Conservation (phyloP, 2,113 vertebrate species). For the Cyanoderma ruficeps region DNA sequence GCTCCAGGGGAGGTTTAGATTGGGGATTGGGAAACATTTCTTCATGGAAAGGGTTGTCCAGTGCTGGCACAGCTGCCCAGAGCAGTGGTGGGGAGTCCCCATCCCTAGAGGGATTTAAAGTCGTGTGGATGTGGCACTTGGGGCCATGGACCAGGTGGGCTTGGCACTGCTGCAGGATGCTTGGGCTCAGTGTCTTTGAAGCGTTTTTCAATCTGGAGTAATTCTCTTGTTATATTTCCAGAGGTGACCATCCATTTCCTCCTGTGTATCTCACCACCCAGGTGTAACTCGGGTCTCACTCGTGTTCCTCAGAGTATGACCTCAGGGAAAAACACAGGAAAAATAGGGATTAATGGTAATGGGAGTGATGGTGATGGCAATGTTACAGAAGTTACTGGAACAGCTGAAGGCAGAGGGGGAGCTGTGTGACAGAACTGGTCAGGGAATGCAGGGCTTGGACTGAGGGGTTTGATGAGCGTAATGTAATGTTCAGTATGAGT, state of each 20-base stretch:
- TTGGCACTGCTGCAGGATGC: background rate
- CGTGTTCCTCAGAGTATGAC: background rate
- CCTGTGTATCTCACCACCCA: background rate
- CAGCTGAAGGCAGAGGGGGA: background rate
- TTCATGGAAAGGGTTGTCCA: background rate
- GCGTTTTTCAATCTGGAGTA: background rate
- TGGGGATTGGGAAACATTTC: background rate
- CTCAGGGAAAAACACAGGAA: background rate
- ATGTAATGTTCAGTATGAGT: background rate
- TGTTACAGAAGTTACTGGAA: background rate
- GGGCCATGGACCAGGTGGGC: background rate
- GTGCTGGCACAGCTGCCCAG: background rate
- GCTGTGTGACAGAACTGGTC: background rate
- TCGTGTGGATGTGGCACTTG: background rate
- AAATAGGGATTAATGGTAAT: background rate
- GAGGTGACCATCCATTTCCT: too few relatives aligned
- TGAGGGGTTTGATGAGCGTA: background rate
- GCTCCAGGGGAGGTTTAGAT: background rate
- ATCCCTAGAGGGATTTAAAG: background rate
- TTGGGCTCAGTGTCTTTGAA: rapidly evolving
- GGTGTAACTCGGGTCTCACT: background rate
- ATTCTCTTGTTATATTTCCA: background rate
- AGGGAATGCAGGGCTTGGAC: background rate
- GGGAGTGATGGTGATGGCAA: background rate
- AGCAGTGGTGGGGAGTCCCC: too few relatives aligned